These are phyloP conservation scores for Mesembrinibis cayennensis DNA, from an alignment of 2,113 vertebrate species.

Conservation along the genomic window DNA sequence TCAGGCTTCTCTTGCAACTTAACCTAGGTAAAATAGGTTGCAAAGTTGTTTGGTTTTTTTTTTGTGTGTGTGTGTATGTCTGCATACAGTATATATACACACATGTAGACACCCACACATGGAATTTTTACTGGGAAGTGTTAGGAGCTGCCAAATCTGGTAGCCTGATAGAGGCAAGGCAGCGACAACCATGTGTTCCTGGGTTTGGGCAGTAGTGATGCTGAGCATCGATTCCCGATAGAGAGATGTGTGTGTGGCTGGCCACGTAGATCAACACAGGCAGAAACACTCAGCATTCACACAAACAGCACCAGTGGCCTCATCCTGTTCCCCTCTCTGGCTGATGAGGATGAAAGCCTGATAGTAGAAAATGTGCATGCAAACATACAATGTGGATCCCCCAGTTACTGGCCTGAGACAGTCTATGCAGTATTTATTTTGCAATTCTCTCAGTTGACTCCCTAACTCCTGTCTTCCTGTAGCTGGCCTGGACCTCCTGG, in stretches of 20 bases:
- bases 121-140: background rate
- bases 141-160: background rate
- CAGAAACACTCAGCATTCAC: background rate
- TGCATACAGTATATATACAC: background rate
- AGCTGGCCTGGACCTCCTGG: background rate
- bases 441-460: background rate
- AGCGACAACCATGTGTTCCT: background rate
- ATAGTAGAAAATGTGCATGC: background rate
- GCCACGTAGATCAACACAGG: background rate
- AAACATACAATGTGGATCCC: background rate
- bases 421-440: background rate
- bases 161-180: background rate
- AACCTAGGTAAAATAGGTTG: background rate
- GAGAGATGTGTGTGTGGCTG: background rate
- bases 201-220: background rate
- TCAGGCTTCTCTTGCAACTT: background rate
- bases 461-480: accelerated
- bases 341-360: background rate
- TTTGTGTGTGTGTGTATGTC: background rate
- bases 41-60: background rate
- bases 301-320: background rate
- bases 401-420: background rate
- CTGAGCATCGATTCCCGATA: background rate
- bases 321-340: background rate
- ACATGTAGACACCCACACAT: background rate